A percentile compares a stretch with the other conserved stretches of the same genome.
Conservation (phyloP, 2,888 invertebrate species). For the Muscina levida region DNA sequence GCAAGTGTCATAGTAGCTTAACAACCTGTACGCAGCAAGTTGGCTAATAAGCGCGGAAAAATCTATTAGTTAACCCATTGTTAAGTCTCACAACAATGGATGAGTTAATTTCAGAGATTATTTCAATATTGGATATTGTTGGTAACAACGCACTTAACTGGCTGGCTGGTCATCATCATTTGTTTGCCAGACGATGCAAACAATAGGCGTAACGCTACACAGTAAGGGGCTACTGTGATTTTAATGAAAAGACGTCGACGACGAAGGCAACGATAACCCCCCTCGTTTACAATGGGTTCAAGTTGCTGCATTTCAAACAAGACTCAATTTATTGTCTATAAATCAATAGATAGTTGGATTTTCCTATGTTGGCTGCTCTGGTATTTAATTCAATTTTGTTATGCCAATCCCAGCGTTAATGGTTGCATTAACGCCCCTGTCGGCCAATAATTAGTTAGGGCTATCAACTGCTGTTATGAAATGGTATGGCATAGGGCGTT, state of each 20-base stretch:
- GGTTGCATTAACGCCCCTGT: conserved; percentile 59
- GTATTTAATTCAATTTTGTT: not conserved
- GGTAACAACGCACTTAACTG: not conserved
- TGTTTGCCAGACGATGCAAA: conserved; percentile 29
- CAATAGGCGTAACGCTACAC: conserved; percentile 67
- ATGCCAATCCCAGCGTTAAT: conserved; percentile 35
- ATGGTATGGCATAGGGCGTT: not conserved
- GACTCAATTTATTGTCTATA: conserved; percentile 54
- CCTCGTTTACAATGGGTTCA: conserved; percentile 62
- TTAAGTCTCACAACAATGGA: conserved; percentile 49
- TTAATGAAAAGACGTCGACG: conserved; percentile 51
- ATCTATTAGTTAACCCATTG: conserved; percentile 34
- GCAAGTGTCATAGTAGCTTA: too few relatives aligned
- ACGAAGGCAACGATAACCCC: too few relatives aligned
- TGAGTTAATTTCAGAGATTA: conserved; percentile 56
- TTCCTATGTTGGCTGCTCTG: conserved; percentile 23
- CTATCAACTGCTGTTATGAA: conserved; percentile 30
- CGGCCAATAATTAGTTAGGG: conserved; percentile 52
- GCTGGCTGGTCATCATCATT: not conserved
- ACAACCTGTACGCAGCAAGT: conserved; percentile 30
- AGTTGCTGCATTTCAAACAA: conserved; percentile 29
- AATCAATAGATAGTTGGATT: conserved; percentile 46
- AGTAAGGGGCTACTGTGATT: conserved; percentile 66
- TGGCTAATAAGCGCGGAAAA: too few relatives aligned
- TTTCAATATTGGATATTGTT: not conserved